phyloP scores from a whole-genome alignment of 2,888 invertebrate genomes.

The Nasonia oneida region DNA sequence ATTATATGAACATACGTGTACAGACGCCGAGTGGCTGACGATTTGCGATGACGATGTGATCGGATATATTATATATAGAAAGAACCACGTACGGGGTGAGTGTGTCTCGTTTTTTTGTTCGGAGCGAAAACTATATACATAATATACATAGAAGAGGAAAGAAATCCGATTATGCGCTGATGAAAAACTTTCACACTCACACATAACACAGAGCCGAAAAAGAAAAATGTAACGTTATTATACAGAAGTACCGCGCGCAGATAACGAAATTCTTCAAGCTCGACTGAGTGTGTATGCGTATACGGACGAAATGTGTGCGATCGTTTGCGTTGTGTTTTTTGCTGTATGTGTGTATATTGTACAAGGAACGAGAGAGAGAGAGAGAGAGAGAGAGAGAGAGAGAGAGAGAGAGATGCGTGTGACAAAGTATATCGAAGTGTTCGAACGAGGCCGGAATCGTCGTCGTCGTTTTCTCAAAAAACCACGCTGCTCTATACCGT shows the following conservation, averaged over 20 bases:
- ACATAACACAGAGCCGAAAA: background rate
- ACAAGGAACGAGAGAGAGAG: background rate
- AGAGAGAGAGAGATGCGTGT: background rate
- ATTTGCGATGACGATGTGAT: constrained; percentile 60
- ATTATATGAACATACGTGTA: constrained; percentile 26
- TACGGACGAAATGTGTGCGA: background rate
- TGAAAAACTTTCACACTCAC: background rate
- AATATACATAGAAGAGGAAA: constrained; percentile 31
- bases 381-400: background rate
- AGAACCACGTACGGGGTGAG: constrained; percentile 45
- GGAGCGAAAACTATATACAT: constrained; percentile 10
- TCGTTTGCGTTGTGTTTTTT: constrained; percentile 4
- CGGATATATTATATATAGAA: constrained; percentile 46
- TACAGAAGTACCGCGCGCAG: background rate
- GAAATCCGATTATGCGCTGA: background rate
- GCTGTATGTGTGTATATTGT: background rate
- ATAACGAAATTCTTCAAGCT: constrained; percentile 49
- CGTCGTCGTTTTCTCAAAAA: constrained; percentile 4
- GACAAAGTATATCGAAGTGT: background rate
- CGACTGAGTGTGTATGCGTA: constrained; percentile 55
- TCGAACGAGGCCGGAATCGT: background rate
- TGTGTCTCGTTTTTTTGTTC: constrained; percentile 14
- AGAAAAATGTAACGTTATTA: constrained; percentile 7
- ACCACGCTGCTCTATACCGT: background rate
- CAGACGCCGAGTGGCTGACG: constrained; percentile 28